phyloP scores from a whole-genome alignment of 2,888 invertebrate genomes.

The Trichopoda pennipes region DNA sequence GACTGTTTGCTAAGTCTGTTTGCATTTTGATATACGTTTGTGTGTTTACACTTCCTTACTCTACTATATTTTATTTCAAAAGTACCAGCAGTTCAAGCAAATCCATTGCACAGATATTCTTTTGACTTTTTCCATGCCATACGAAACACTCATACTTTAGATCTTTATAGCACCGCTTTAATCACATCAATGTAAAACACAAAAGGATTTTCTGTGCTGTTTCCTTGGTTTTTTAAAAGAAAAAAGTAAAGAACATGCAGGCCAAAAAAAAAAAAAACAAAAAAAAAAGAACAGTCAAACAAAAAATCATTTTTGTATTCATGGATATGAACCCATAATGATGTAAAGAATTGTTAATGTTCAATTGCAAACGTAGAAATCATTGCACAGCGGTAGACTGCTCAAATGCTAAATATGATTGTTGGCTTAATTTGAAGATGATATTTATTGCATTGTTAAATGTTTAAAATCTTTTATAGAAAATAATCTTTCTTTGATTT shows the following conservation, averaged over 20 bases:
- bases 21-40: slow-evolving; percentile 72
- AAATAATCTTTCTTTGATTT: no score
- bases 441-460: slow-evolving; percentile 29
- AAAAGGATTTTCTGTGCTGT: slow-evolving; percentile 21
- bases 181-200: slow-evolving; percentile 57
- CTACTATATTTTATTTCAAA: slow-evolving; percentile 51
- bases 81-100: slow-evolving; percentile 50
- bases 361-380: slow-evolving; percentile 56
- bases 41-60: slow-evolving; percentile 63
- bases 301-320: slow-evolving; percentile 14
- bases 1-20: slow-evolving; percentile 41
- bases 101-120: slow-evolving; percentile 36
- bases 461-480: not conserved
- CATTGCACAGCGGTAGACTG: slow-evolving; percentile 57
- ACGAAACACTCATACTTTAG: slow-evolving; percentile 33
- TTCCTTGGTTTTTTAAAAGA: slow-evolving; percentile 3
- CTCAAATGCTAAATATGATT: slow-evolving; percentile 56
- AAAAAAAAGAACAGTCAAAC: slow-evolving; percentile 5
- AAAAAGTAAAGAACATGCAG: slow-evolving; percentile 12
- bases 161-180: slow-evolving; percentile 62
- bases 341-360: slow-evolving; percentile 47
- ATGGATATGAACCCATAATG: slow-evolving; percentile 44
- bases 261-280: not conserved
- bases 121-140: slow-evolving; percentile 26
- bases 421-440: slow-evolving; percentile 63